Evolutionary conservation across 2,888 invertebrate species (phyloP).

Genomic region (Tridacna gigas): DNA sequence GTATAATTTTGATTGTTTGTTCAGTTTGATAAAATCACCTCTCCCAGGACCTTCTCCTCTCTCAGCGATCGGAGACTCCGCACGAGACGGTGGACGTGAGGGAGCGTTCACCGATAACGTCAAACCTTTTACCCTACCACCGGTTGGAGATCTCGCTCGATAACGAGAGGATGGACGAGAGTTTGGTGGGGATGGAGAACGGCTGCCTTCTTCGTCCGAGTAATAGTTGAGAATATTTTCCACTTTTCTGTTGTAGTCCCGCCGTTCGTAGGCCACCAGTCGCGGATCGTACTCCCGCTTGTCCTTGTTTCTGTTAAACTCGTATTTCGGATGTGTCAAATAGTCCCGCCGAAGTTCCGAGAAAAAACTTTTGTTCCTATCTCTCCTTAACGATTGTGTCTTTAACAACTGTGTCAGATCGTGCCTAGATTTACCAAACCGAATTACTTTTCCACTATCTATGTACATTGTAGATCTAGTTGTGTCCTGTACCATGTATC

Average conservation of each 20-base stretch:
- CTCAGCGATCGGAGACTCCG: conserved; percentile 37
- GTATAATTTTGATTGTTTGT: conserved; percentile 68
- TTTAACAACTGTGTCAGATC: conserved; percentile 65
- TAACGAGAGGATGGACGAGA: conserved; percentile 46
- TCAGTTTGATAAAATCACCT: conserved; percentile 67
- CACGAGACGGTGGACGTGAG: conserved; percentile 51
- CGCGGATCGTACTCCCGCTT: conserved; percentile 47
- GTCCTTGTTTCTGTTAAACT: conserved; percentile 36
- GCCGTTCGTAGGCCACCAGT: conserved; percentile 66
- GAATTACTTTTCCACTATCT: conserved; percentile 72
- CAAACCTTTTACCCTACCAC: conserved; percentile 47
- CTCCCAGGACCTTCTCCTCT: conserved; percentile 27
- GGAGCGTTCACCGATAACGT: conserved; percentile 41
- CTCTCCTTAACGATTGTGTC: conserved; percentile 55
- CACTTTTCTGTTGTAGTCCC: conserved; percentile 71
- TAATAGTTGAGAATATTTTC: conserved; percentile 73
- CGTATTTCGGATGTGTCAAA: conserved; percentile 70
- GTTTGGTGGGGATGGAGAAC: conserved; percentile 1
- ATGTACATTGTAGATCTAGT: conserved; percentile 68
- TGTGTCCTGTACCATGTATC: conserved; percentile 65
- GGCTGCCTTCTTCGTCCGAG: conserved; percentile 45
- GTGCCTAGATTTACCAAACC: conserved; percentile 69
- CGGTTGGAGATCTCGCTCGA: conserved; percentile 43
- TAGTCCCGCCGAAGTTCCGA: conserved; percentile 72
- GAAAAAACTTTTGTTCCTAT: conserved; percentile 67